phyloP scores from a whole-genome alignment of 2,113 vertebrate species.

The Noturus placidus region DNA sequence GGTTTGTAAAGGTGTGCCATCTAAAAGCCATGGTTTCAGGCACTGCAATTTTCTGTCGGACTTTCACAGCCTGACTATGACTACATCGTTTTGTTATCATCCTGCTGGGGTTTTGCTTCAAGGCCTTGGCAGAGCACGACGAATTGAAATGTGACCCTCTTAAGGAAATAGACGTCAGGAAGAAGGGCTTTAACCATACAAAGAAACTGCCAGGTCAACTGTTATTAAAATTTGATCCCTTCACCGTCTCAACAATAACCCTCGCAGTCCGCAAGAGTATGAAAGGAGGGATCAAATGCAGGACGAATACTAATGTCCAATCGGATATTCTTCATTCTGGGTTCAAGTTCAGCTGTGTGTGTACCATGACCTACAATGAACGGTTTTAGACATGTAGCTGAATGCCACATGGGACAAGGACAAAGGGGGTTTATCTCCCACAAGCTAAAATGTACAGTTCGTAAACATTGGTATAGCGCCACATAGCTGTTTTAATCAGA shows the following conservation, averaged over 20 bases:
- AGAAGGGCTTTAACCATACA: not conserved
- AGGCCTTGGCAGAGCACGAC: not conserved
- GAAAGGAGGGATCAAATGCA: slow-evolving; percentile 34
- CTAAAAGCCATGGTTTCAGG: not conserved
- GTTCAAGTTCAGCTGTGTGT: slow-evolving; percentile 15
- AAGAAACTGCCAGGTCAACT: slow-evolving; percentile 50
- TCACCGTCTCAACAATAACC: slow-evolving; percentile 48
- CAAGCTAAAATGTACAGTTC: not conserved
- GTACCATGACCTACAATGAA: not conserved
- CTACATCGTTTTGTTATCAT: not conserved
- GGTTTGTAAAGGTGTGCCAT: not conserved
- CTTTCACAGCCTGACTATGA: not conserved
- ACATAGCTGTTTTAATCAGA: not conserved
- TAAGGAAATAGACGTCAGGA: not conserved
- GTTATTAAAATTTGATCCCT: slow-evolving; percentile 66
- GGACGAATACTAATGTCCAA: slow-evolving; percentile 43
- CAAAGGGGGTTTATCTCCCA: not conserved
- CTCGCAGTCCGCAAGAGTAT: slow-evolving; percentile 52
- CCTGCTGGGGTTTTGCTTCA: not conserved
- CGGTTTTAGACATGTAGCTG: not conserved
- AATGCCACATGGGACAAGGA: not conserved
- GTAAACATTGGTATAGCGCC: not conserved
- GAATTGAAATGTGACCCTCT: not conserved
- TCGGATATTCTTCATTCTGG: slow-evolving; percentile 30
- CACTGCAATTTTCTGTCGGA: not conserved